phyloP scores from a whole-genome alignment of 2,888 invertebrate species.

The Limenitis arthemis region DNA sequence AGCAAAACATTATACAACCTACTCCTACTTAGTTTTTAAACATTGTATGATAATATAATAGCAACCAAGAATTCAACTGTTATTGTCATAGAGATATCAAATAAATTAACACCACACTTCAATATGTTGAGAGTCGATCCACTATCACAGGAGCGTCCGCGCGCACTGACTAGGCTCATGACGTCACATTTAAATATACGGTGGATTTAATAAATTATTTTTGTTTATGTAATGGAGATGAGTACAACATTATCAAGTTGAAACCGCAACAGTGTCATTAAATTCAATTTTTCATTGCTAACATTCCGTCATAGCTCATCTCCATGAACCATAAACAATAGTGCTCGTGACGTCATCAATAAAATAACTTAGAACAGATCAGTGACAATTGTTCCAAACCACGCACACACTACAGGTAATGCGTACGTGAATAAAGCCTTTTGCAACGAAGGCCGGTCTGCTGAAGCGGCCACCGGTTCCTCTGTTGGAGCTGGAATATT shows the following conservation, averaged over 20 bases:
- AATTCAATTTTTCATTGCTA: no score
- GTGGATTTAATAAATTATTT: constrained; percentile 7
- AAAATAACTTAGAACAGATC: constrained; percentile 79
- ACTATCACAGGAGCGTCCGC: constrained; percentile 32
- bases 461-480: constrained; percentile 41
- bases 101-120: constrained; percentile 36
- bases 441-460: constrained; percentile 66
- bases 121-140: constrained; percentile 37
- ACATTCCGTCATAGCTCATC: no score
- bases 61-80: constrained; percentile 28
- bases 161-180: constrained; percentile 51
- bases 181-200: constrained; percentile 15
- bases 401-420: constrained; percentile 86
- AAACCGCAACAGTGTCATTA: no score
- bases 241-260: no score
- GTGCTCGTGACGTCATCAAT: constrained; percentile 11
- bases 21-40: no score
- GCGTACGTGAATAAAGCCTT: constrained; percentile 81
- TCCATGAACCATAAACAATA: no score
- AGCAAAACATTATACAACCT: no score
- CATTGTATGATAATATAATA: constrained; percentile 21
- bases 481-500: constrained; percentile 29
- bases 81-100: constrained; percentile 52
- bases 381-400: constrained; percentile 87
- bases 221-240: no score